Evolutionary conservation across 2,113 vertebrate genomes (phyloP).

Genomic region (Phalacrocorax pelagicus): DNA sequence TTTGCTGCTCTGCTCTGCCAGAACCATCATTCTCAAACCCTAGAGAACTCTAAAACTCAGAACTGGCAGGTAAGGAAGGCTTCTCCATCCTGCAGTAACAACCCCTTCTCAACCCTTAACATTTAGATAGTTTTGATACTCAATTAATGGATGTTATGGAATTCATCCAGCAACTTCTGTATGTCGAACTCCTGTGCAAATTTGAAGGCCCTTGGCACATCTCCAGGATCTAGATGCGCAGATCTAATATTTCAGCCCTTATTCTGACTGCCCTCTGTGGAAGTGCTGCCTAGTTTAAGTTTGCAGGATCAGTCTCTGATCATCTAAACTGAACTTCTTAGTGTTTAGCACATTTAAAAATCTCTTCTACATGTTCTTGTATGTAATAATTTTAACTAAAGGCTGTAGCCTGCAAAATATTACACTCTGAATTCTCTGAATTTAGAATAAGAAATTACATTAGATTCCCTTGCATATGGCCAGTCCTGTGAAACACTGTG

Average conservation of each 20-base stretch:
- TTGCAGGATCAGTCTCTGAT: background rate
- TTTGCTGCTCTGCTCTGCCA: background rate
- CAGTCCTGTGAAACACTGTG: background rate
- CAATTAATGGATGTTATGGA: background rate
- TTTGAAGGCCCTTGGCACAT: background rate
- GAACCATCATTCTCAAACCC: background rate
- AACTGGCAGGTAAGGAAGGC: background rate
- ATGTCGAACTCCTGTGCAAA: background rate
- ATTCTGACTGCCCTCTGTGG: background rate
- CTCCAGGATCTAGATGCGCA: background rate
- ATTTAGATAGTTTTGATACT: background rate
- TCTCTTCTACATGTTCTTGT: background rate
- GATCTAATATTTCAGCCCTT: background rate
- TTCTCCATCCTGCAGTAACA: background rate
- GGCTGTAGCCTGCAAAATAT: background rate
- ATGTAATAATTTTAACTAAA: background rate
- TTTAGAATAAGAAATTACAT: background rate
- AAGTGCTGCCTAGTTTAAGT: background rate
- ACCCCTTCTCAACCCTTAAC: background rate
- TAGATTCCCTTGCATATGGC: background rate
- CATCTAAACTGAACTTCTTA: background rate
- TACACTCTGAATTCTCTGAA: background rate
- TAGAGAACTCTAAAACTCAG: background rate
- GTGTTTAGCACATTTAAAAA: background rate
- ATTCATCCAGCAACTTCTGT: background rate